Evolutionary conservation across 2,113 vertebrate species (phyloP), one percentile per base, ranked within the genome.

Genomic region (Myodes glareolus): DNA sequence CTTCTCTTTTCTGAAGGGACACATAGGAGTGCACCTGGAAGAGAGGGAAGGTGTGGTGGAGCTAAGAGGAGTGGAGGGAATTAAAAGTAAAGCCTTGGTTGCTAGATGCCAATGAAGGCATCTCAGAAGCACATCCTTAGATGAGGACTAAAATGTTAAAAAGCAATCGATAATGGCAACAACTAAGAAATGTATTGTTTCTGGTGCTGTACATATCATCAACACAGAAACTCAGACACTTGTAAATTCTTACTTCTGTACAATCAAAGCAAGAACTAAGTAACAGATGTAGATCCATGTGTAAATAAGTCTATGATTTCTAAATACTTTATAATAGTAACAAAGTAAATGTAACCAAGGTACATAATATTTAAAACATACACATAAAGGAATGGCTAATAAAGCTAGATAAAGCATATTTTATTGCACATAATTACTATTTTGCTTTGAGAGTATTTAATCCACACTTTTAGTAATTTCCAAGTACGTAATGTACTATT

Each of bases 21-120:
- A 31, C 45, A 29, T 6, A 27, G 39, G 23, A 12, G 73, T 45
- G 25, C 23, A 65, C 12, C 25, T 45, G 12, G 25, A 27, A 0
- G 11, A 45, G 5, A 77, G 27, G 6, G 6, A 16, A 78, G 47
- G 7, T 33, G 1, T 23, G 31, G 12, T 16, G 2, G 0, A 42
- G 11, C 21, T 84, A 13, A 5, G 4, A 4, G 45, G 36, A 65
- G 6, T 3, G 4, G 8, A 21, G 19, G 27, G 52, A 14, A 61
- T 70, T n/a, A 47, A 92, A 82, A 45, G 25, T 21, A 63, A 68
- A 88, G 52, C 2, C 3, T 23, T 45, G 4, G 4, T n/a, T 31
- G 13, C 45, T 52, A 27, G 4, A 5, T 65, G 13, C 16, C 27
- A 13, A 33, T 31, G 5, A 33, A 36, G 50, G 47, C 1, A 31